A percentile compares a stretch with the other conserved stretches of the same genome.
Conservation (phyloP, 2,888 invertebrate genomes). For the Heliconius hortense region DNA sequence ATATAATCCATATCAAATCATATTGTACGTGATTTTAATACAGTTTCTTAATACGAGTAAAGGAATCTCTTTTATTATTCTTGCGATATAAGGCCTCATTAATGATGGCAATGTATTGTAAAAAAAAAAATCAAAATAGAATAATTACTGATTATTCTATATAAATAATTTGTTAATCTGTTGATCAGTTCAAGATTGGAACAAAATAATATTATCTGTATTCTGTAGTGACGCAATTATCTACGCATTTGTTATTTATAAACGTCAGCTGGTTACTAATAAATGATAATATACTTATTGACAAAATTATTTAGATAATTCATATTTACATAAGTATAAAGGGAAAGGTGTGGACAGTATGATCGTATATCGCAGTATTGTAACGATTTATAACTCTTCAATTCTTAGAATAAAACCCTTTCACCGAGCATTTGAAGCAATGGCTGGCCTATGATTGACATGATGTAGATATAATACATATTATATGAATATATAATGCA, state of each 20-base stretch:
- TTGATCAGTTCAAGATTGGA: background rate
- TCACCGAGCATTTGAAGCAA: conserved; percentile 6
- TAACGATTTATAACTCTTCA: background rate
- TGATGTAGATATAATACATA: background rate
- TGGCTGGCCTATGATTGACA: background rate
- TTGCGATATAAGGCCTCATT: no score
- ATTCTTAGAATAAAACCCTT: conserved; percentile 21
- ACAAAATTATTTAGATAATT: background rate
- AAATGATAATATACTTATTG: background rate
- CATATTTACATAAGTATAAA: conserved; percentile 5
- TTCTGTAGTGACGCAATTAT: conserved; percentile 2
- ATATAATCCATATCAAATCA: background rate
- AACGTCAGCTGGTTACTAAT: conserved; percentile 24
- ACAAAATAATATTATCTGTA: conserved; percentile 18
- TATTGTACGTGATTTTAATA: background rate
- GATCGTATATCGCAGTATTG: background rate
- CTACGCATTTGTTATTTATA: conserved; percentile 28
- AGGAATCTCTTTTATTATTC: background rate
- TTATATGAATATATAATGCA: background rate
- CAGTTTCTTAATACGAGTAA: background rate
- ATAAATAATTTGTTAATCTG: conserved; percentile 8
- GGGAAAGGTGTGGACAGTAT: conserved; percentile 32
- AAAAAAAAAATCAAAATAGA: background rate
- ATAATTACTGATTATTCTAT: background rate
- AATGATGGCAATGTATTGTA: background rate